Percentiles rank a stretch among this genome's conserved stretches.
Evolutionary conservation across 2,113 vertebrate genomes (phyloP).

Genomic region (Chloebia gouldiae): DNA sequence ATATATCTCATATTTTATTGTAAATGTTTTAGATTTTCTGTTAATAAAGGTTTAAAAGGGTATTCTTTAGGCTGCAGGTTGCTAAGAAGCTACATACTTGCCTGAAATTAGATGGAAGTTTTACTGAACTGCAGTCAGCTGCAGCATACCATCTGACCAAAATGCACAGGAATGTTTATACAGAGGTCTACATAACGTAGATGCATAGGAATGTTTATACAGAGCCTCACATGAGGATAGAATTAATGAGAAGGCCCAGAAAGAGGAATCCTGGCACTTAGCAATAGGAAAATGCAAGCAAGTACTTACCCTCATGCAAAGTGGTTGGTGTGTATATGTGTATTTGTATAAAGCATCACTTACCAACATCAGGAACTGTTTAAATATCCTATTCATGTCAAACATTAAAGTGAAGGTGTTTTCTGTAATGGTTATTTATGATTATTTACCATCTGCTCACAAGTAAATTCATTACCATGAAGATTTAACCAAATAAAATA

Average conservation of each 20-base stretch:
- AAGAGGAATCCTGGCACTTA: not conserved
- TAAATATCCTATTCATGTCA: not conserved
- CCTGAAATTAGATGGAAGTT: not conserved
- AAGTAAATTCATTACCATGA: slow-evolving; percentile 10
- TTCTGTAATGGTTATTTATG: not conserved
- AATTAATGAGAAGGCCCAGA: not conserved
- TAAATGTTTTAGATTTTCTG: not conserved
- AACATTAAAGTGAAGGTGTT: not conserved
- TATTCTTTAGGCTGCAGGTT: not conserved
- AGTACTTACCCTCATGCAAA: not conserved
- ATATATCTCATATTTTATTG: not conserved
- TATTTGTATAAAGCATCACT: not conserved
- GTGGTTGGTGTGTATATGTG: fast-evolving
- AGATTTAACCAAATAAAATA: slow-evolving; percentile 33
- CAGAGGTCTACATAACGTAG: not conserved
- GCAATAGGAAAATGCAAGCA: not conserved
- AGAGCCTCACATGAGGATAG: not conserved
- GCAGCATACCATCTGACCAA: not conserved
- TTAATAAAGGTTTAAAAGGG: not conserved
- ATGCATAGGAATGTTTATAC: not conserved
- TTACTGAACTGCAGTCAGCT: not conserved
- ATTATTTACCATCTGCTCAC: slow-evolving; percentile 16
- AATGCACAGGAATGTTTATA: not conserved
- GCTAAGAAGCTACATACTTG: not conserved
- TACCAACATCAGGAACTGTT: not conserved